Conservation (phyloP, 2,113 vertebrate genomes). For the Chlamydotis undulata region DNA sequence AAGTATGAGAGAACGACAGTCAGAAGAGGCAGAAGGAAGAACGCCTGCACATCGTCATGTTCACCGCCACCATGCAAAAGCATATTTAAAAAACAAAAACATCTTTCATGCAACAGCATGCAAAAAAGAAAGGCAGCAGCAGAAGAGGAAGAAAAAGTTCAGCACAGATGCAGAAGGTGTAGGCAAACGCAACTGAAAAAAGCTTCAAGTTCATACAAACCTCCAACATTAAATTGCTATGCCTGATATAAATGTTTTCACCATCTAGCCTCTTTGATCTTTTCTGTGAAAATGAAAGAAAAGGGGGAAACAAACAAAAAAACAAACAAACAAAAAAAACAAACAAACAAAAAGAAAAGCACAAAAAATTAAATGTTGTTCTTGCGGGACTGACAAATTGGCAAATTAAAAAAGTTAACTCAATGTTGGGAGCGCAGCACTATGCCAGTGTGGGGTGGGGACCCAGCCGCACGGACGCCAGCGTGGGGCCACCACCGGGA, state of each 20-base stretch:
- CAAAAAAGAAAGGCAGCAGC: slow-evolving; percentile 73
- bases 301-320: slow-evolving; percentile 69
- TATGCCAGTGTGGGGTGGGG: slow-evolving; percentile 55
- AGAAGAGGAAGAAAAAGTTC: slow-evolving; percentile 55
- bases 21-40: slow-evolving; percentile 69
- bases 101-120: slow-evolving; percentile 75
- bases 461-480: slow-evolving; percentile 56
- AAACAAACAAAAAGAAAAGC: slow-evolving; percentile 45
- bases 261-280: slow-evolving; percentile 98
- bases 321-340: slow-evolving; percentile 9
- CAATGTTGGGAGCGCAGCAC: slow-evolving; percentile 65
- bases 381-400: slow-evolving; percentile 72
- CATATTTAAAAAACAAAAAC: background rate
- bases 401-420: slow-evolving; percentile 77
- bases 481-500: slow-evolving; percentile 7
- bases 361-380: slow-evolving; percentile 83
- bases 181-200: slow-evolving; percentile 76
- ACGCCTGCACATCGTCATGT: slow-evolving; percentile 43
- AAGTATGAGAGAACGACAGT: slow-evolving; percentile 70
- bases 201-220: slow-evolving; percentile 93
- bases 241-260: slow-evolving; percentile 99
- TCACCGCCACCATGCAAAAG: slow-evolving; percentile 74
- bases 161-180: slow-evolving; percentile 70
- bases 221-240: slow-evolving; percentile 99
- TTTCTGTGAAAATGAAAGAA: slow-evolving; percentile 92